Percentiles rank a stretch among this genome's conserved stretches.
Conservation (phyloP, 2,888 invertebrate genomes). For the Synergus gifuensis region DNA sequence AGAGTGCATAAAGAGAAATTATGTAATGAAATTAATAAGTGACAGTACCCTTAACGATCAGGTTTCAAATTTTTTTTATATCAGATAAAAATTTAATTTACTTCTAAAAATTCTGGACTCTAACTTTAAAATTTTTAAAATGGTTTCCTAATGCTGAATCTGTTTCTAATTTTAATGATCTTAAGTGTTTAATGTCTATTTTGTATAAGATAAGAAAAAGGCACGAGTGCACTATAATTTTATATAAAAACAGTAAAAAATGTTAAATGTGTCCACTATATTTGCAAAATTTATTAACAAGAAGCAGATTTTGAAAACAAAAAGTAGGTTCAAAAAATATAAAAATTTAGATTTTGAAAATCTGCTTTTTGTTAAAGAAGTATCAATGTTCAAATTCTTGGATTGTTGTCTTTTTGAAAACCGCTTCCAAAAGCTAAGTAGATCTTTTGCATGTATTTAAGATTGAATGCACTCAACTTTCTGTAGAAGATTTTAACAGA, state of each 20-base stretch:
- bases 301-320: slow-evolving; percentile 20
- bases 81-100: background rate
- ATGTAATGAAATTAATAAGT: slow-evolving; percentile 17
- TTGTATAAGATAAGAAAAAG: slow-evolving; percentile 35
- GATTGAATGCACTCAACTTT: slow-evolving; percentile 33
- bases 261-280: slow-evolving; percentile 37
- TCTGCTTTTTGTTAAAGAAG: background rate
- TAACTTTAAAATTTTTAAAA: background rate
- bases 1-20: slow-evolving; percentile 5
- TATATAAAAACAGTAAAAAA: slow-evolving; percentile 32
- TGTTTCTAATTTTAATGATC: background rate
- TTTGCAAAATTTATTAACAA: slow-evolving; percentile 22
- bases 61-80: background rate
- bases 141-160: background rate
- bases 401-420: background rate
- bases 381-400: background rate
- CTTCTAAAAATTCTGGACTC: background rate
- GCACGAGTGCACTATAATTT: slow-evolving; percentile 37
- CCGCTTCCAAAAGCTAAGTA: background rate
- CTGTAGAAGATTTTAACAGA: slow-evolving; percentile 1
- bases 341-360: background rate
- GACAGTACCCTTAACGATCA: slow-evolving; percentile 6
- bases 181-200: slow-evolving; percentile 8
- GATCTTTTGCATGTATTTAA: background rate
- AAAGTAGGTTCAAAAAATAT: background rate